phyloP scores from a whole-genome alignment of 1,140 invertebrate genomes.

The Aphaenogaster rudis region DNA sequence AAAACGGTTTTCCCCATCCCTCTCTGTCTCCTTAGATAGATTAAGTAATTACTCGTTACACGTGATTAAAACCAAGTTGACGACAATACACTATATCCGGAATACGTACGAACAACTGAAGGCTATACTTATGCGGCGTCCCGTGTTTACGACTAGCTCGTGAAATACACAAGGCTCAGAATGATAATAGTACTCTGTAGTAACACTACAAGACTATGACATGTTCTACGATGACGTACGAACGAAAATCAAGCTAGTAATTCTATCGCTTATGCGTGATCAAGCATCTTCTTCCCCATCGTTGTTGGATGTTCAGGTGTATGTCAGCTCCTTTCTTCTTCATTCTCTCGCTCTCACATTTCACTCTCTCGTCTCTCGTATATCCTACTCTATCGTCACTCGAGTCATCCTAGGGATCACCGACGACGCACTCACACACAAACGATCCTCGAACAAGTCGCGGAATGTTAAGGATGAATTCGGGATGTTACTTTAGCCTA shows the following conservation, averaged over 20 bases:
- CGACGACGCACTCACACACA: slow-evolving; percentile 58
- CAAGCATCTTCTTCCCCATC: slow-evolving; percentile 57
- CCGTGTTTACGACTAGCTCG: not conserved
- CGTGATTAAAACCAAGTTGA: slow-evolving; percentile 32
- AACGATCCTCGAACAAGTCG: slow-evolving; percentile 60
- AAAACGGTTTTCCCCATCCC: slow-evolving; percentile 4
- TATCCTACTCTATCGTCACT: slow-evolving; percentile 25
- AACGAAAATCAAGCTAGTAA: slow-evolving; percentile 48
- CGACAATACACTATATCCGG: slow-evolving; percentile 32
- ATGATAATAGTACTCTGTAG: slow-evolving; percentile 42
- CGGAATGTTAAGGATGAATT: slow-evolving; percentile 64
- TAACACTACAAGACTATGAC: slow-evolving; percentile 41
- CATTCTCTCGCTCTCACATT: slow-evolving; percentile 13
- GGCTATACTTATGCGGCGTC: slow-evolving; percentile 35
- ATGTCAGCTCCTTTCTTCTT: slow-evolving; percentile 15
- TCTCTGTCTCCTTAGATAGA: slow-evolving; percentile 11
- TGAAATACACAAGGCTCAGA: slow-evolving; percentile 11
- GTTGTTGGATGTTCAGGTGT: slow-evolving; percentile 48
- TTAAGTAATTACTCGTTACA: slow-evolving; percentile 34
- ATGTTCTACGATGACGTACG: slow-evolving; percentile 57
- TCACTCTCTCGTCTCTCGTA: slow-evolving; percentile 5
- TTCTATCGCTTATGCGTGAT: slow-evolving; percentile 29
- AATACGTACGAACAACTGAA: slow-evolving; percentile 58
- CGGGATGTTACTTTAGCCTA: slow-evolving; percentile 75
- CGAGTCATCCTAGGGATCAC: slow-evolving; percentile 53